Base-by-base conservation (phyloP, 2,797 vertebrate genomes). In the Neomorphus geoffroyi region DNA sequence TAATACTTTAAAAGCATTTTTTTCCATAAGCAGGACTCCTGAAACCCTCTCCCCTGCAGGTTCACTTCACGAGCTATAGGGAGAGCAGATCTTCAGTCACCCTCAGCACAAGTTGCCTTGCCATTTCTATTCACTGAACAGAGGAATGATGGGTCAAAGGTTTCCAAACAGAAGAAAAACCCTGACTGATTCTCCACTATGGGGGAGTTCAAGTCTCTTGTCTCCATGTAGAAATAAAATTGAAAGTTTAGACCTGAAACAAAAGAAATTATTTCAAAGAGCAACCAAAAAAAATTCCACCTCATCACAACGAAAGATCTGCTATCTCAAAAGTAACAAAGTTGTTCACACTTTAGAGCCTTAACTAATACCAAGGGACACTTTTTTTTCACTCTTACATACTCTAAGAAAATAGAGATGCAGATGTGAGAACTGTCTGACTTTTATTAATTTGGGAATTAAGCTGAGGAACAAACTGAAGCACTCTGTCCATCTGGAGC, bases 1-100 rank as follows among this genome's bases (percentile, higher is more conserved):
- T 57, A 94, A 81, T 60, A 87, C 9, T 92, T 81, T 84, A n/a
- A 92, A 96, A 95, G 37, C 19, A 53, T 50, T 90, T 66, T 66
- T 81, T 92, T 81, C 51, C 91, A 72, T 33, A 57, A 45, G 70
- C 14, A 61, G 13, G 60, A 62, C 80, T 93, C 91, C 37, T 67
- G 82, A 81, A 97, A 95, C 43, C 30, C 58, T 86, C 50, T 88
- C 19, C 87, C 41, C 65, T 88, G 73, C 23, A 86, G 56, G 58
- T 80, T 96, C 69, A 41, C 33, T 73, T 91, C 53, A 94, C 24
- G 66, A 95, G 60, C 73, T 84, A 90, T 35, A 26, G 6, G 22
- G 73, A 92, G 45, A 91, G 51, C 27, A 94, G 79, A 71, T 92
- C 28, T 89, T n/a, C n/a, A 65, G 32, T 37, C 67, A 90, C 33